These are phyloP conservation scores for Syngnathus floridae DNA, from an alignment of 2,113 vertebrate species.

Conservation along the genomic window DNA sequence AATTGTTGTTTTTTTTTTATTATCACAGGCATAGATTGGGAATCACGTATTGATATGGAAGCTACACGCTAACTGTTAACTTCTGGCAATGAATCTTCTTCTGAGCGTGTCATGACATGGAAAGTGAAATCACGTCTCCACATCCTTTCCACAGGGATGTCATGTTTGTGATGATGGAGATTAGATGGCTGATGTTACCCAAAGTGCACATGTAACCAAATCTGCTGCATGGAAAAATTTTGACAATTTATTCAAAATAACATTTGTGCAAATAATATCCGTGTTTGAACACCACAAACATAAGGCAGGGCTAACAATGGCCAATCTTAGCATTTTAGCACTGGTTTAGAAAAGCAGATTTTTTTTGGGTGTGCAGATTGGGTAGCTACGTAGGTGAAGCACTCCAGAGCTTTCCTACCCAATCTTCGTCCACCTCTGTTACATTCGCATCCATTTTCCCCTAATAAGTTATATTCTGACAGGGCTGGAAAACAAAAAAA, in stretches of 20 bases:
- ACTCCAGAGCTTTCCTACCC: slow-evolving; percentile 40
- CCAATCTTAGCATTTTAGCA: slow-evolving; percentile 3
- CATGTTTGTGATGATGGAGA: slow-evolving; percentile 11
- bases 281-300: not conserved
- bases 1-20: too few relatives aligned
- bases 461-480: not conserved
- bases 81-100: not conserved
- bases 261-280: too few relatives aligned
- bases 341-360: not conserved
- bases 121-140: not conserved
- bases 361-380: not conserved
- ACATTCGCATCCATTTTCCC: slow-evolving; percentile 41
- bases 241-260: not conserved
- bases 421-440: slow-evolving; percentile 38
- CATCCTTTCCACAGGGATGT: slow-evolving; percentile 8
- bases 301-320: not conserved
- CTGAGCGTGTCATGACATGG: not conserved
- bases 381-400: not conserved
- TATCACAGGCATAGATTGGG: not conserved
- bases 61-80: not conserved
- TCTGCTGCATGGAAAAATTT: not conserved
- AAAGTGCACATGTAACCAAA: not conserved
- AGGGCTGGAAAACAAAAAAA: slow-evolving; percentile 49
- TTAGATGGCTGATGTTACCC: slow-evolving; percentile 17
- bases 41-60: not conserved